Base-by-base conservation (phyloP, 2,888 invertebrate genomes). In the Glomeris marginata region DNA sequence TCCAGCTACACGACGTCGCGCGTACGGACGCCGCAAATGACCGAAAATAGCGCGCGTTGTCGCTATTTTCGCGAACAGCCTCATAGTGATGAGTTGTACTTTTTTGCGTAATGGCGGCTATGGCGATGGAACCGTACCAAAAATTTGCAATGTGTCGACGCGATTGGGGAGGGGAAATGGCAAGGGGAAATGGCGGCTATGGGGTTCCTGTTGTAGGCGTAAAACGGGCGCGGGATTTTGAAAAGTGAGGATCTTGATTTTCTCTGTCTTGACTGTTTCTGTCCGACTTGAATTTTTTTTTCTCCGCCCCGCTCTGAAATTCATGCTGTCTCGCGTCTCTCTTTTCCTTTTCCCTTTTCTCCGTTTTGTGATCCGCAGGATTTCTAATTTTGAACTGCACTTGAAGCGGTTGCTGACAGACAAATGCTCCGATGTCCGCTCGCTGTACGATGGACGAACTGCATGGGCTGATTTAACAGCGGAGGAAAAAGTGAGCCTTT, bases 401-500 rank as follows among this genome's bases (percentile, higher is more conserved):
- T 55, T 58, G 42, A 51, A 53, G 47, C 51, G 49, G 8, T 34
- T 58, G 15, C 47, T 58, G 43, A 52, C 46, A 40, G 51, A 52
- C 47, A 54, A 58, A 45, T 50, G 55, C 28, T 54, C 52, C 41
- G 56, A 55, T 35, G 41, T 53, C 43, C 50, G 52, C 35, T 55
- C 50, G 13, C 52, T 56, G 45, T 53, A 52, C 47, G 55, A 56
- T 38, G 53, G 49, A 49, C 49, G 49, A 40, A 51, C 54, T 8
- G 49, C 52, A 35, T 58, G 58, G 58, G 44, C 55, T 28, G 56
- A 55, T 38, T 50, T 58, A 45, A 50, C 50, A 46, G 55, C 56
- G 6, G 58, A 58, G 49, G 56, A 58, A 52, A 58, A 56, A 55
- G 58, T 57, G 52, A 18, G 16, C 10, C n/a, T 34, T n/a, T n/a